phyloP scores from a whole-genome alignment of 2,113 vertebrate genomes.

The Uria lomvia region DNA sequence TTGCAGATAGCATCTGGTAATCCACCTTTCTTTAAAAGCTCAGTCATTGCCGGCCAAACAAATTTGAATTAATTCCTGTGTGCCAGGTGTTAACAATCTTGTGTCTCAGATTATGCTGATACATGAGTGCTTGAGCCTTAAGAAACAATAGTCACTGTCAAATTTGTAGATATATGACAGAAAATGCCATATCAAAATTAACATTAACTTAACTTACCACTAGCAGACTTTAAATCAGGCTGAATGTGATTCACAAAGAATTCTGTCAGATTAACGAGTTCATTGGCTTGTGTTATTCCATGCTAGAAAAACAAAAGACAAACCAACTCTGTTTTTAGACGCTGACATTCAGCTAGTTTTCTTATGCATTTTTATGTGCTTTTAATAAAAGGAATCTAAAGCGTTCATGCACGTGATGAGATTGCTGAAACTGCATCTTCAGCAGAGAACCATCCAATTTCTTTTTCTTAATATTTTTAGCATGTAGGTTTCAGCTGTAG shows the following conservation, averaged over 20 bases:
- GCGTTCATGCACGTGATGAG: fast-evolving
- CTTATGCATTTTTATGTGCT: background rate
- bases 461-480: background rate
- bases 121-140: background rate
- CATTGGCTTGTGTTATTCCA: conserved; percentile 98
- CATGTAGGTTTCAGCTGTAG: background rate
- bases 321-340: background rate
- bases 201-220: conserved; percentile 74
- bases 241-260: conserved; percentile 98
- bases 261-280: conserved; percentile 93
- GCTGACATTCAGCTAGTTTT: background rate
- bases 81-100: background rate
- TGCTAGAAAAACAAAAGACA: conserved; percentile 76
- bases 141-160: background rate
- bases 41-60: background rate
- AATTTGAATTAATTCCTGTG: background rate
- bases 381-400: background rate
- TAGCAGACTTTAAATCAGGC: conserved; percentile 89
- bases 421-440: background rate
- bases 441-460: background rate
- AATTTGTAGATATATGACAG: background rate
- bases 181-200: background rate
- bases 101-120: background rate
- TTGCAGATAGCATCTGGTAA: background rate
- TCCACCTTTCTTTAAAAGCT: background rate